Conservation (phyloP, 1,140 invertebrate species). For the Drosophila lowei region DNA sequence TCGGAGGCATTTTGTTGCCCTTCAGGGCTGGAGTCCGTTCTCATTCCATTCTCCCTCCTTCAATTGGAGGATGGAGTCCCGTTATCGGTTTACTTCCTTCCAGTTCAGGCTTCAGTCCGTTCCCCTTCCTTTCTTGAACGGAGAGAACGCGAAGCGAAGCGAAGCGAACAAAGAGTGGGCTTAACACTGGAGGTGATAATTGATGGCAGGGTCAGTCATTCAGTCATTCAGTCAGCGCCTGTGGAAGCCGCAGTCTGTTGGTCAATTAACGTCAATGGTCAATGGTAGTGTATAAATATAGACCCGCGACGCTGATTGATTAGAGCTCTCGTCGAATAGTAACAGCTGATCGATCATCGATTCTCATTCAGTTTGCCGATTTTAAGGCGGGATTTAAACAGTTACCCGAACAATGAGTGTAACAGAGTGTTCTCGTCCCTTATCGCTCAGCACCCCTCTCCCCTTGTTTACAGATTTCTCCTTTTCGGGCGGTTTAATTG, state of each 20-base stretch:
- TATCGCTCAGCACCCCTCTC: conserved; percentile 16
- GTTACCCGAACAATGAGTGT: too few relatives aligned
- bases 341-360: conserved; percentile 39
- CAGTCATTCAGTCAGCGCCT: too few relatives aligned
- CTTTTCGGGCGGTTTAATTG: conserved; percentile 44
- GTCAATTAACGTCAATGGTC: conserved; percentile 55
- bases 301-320: conserved; percentile 50
- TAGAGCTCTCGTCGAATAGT: conserved; percentile 25
- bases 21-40: too few relatives aligned
- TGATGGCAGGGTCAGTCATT: conserved; percentile 40
- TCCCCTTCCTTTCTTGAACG: too few relatives aligned
- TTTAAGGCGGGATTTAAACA: background rate
- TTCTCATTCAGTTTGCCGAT: background rate
- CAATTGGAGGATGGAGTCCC: too few relatives aligned
- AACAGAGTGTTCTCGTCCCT: conserved; percentile 2
- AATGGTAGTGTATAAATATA: conserved; percentile 47
- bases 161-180: conserved; percentile 8
- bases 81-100: too few relatives aligned
- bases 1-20: too few relatives aligned
- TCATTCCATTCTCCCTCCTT: too few relatives aligned
- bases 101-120: too few relatives aligned
- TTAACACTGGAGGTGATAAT: conserved; percentile 44
- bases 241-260: conserved; percentile 11
- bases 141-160: background rate
- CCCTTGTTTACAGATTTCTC: conserved; percentile 59